phyloP scores from a whole-genome alignment of 2,888 invertebrate species.

The Synanthedon formicaeformis region DNA sequence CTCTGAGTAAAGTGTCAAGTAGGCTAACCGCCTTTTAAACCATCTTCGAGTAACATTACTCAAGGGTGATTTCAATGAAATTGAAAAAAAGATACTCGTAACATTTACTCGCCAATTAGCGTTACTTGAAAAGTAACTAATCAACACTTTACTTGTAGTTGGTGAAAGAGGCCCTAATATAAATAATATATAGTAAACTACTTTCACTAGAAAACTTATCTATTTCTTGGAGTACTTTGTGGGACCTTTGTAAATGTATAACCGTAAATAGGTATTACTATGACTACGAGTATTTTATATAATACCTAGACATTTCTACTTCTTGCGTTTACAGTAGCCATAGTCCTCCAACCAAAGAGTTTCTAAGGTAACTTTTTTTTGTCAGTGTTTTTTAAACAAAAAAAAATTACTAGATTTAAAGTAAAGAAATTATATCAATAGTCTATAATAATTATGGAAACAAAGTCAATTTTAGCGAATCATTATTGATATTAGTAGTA shows the following conservation, averaged over 20 bases:
- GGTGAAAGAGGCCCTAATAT: too few relatives aligned
- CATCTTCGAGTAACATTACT: too few relatives aligned
- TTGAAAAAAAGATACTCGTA: too few relatives aligned
- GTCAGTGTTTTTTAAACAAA: too few relatives aligned
- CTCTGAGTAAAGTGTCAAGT: too few relatives aligned
- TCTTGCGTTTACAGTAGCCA: background rate
- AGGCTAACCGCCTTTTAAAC: too few relatives aligned
- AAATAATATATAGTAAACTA: too few relatives aligned
- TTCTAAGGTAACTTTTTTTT: too few relatives aligned
- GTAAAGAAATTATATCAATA: slow-evolving; percentile 11
- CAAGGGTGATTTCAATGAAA: too few relatives aligned
- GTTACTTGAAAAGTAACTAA: too few relatives aligned
- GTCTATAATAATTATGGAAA: slow-evolving; percentile 9
- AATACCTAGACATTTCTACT: slow-evolving; percentile 7
- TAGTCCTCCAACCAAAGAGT: slow-evolving; percentile 2
- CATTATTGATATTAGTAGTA: slow-evolving; percentile 7
- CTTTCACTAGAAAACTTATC: slow-evolving; percentile 10
- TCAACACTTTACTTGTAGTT: too few relatives aligned
- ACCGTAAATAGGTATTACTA: slow-evolving; percentile 30
- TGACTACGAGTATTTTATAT: slow-evolving; percentile 30
- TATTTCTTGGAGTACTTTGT: slow-evolving; percentile 46
- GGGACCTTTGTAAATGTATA: slow-evolving; percentile 41
- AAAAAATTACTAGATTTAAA: slow-evolving; percentile 1
- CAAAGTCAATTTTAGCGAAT: slow-evolving; percentile 47
- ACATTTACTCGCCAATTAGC: too few relatives aligned